A percentile compares a stretch with the other conserved stretches of the same genome.
phyloP scores from a whole-genome alignment of 2,113 vertebrate genomes.

The Sialia sialis region DNA sequence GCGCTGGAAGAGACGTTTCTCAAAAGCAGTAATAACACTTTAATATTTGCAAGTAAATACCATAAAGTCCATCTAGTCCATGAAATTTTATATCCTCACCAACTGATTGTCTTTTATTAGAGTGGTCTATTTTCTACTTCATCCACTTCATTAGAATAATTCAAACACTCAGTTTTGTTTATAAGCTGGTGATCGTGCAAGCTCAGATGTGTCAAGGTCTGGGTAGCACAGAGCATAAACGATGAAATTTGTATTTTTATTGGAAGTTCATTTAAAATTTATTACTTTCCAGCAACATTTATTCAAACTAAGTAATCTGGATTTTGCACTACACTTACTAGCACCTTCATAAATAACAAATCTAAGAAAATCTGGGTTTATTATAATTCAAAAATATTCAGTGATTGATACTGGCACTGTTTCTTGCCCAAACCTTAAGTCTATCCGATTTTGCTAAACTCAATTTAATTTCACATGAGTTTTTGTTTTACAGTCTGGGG shows the following conservation, averaged over 20 bases:
- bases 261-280: neutral
- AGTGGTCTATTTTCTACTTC: neutral
- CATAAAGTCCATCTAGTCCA: neutral
- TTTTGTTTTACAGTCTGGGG: neutral
- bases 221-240: neutral
- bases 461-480: neutral
- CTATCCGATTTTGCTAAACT: neutral
- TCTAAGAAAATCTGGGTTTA: neutral
- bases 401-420: rapidly evolving
- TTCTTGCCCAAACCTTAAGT: neutral
- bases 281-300: neutral
- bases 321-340: neutral
- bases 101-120: neutral
- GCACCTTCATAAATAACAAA: neutral
- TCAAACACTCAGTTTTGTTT: neutral
- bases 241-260: neutral
- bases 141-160: neutral
- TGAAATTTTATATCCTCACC: neutral
- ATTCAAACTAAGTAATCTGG: neutral
- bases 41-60: neutral
- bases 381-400: rapidly evolving
- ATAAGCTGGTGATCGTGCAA: neutral
- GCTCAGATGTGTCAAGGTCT: neutral
- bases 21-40: neutral
- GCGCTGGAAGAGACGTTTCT: neutral